phyloP scores from a whole-genome alignment of 2,113 vertebrate genomes.

The Neolamprologus sp. region DNA sequence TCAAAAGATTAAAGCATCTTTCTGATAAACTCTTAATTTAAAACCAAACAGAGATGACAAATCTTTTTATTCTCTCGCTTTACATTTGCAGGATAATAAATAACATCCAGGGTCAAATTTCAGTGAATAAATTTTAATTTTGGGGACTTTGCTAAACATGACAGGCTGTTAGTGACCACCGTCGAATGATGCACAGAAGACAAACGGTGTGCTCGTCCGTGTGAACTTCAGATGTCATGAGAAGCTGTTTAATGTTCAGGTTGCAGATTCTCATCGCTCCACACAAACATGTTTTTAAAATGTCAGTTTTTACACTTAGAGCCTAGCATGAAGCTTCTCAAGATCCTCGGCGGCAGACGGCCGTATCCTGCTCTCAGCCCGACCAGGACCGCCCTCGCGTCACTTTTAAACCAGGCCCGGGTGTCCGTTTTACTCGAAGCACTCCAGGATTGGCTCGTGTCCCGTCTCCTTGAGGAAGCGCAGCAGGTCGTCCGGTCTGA shows the following conservation, averaged over 20 bases:
- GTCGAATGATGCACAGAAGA: not conserved
- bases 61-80: not conserved
- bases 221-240: not conserved
- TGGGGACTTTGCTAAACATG: rapidly evolving
- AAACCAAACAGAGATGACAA: not conserved
- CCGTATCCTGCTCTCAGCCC: not conserved
- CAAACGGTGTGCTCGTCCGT: not conserved
- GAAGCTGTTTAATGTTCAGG: not conserved
- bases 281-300: not conserved
- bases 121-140: not conserved
- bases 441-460: slow-evolving; percentile 77
- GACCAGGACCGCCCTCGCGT: rapidly evolving
- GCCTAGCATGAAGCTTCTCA: not conserved
- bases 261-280: rapidly evolving
- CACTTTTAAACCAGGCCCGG: not conserved
- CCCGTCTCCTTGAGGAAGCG: slow-evolving; percentile 83
- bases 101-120: not conserved
- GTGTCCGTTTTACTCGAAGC: slow-evolving; percentile 51
- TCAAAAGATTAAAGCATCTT: rapidly evolving
- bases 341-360: not conserved
- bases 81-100: not conserved
- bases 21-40: not conserved
- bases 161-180: not conserved
- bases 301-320: rapidly evolving
- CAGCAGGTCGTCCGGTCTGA: slow-evolving; percentile 80